phyloP scores from a whole-genome alignment of 2,113 vertebrate genomes.

The Beaufortia kweichowensis region DNA sequence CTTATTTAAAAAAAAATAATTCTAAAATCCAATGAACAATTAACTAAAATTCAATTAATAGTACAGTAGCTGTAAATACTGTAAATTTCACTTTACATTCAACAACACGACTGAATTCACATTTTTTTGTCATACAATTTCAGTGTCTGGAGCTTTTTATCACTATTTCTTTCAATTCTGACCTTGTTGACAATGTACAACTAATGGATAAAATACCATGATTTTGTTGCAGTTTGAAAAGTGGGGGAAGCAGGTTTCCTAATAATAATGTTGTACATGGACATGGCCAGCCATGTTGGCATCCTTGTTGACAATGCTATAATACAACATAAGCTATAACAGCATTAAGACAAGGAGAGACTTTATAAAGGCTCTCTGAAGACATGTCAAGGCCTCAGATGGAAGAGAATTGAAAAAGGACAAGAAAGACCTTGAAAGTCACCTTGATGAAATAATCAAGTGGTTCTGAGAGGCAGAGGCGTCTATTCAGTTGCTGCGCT shows the following conservation, averaged over 20 bases:
- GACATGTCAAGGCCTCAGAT: background rate
- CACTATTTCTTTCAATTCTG: too few relatives aligned
- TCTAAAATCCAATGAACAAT: too few relatives aligned
- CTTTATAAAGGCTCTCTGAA: background rate
- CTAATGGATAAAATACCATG: too few relatives aligned
- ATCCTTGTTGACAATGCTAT: background rate
- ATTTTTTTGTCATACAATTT: too few relatives aligned
- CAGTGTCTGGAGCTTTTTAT: background rate
- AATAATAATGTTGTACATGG: background rate
- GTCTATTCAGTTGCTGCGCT: background rate
- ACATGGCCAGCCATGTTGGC: background rate
- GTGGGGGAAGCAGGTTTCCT: background rate
- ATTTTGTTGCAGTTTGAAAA: background rate
- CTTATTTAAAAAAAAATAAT: too few relatives aligned
- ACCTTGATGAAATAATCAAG: background rate
- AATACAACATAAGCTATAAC: slow-evolving; percentile 11
- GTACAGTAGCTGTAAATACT: too few relatives aligned
- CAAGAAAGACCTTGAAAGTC: background rate
- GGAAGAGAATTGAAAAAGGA: background rate
- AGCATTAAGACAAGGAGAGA: background rate
- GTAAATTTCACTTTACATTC: too few relatives aligned
- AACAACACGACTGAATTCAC: too few relatives aligned
- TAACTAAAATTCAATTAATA: too few relatives aligned
- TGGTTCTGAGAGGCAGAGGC: background rate
- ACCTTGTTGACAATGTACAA: too few relatives aligned